Percentiles rank a stretch among this genome's conserved stretches.
Conservation (phyloP, 2,113 vertebrate species). For the Trachemys scripta region DNA sequence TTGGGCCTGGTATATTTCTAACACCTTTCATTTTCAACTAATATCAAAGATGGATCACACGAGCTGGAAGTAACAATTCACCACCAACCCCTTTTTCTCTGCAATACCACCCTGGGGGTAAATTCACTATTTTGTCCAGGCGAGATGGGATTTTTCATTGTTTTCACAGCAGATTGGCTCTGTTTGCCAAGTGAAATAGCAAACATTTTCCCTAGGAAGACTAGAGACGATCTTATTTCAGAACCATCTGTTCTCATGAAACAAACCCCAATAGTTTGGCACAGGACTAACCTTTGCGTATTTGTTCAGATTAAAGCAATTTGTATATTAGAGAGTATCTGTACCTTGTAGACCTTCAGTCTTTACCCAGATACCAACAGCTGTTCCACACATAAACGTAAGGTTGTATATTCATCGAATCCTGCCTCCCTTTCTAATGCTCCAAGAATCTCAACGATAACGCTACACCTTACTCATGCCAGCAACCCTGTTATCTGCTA, state of each 20-base stretch:
- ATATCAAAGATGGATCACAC: neutral
- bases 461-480: conserved; percentile 28
- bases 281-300: neutral
- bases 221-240: neutral
- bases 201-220: conserved; percentile 21
- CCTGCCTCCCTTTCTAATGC: neutral
- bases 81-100: neutral
- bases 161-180: neutral
- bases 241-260: neutral
- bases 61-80: neutral
- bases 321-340: neutral
- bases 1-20: neutral
- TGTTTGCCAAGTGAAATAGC: neutral
- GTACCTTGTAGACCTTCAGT: conserved; percentile 17
- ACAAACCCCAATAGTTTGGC: conserved; percentile 14
- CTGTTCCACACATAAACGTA: conserved; percentile 38
- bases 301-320: neutral
- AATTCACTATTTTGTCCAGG: neutral
- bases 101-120: neutral
- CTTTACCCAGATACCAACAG: conserved; percentile 2
- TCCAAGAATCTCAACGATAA: conserved; percentile 11
- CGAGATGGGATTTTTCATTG: neutral
- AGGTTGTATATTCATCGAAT: neutral
- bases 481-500: conserved; percentile 44
- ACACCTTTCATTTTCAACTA: neutral